Conservation (phyloP, 2,113 vertebrate genomes). For the Phaetusa simplex region DNA sequence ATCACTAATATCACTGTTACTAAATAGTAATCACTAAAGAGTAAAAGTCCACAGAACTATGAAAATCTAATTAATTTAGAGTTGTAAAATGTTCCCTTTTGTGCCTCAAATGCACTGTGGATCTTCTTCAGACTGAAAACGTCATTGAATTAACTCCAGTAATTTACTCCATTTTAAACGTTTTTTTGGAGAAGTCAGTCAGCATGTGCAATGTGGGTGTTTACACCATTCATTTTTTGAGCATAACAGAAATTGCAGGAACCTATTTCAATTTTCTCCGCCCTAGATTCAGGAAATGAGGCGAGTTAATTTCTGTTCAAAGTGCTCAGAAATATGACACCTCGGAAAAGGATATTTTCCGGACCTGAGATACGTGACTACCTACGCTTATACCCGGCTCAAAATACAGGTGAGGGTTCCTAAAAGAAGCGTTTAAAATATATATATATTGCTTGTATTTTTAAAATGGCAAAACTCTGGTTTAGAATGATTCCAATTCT, state of each 20-base stretch:
- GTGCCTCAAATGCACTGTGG: background rate
- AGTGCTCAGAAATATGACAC: background rate
- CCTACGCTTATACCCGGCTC: background rate
- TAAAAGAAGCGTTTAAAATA: background rate
- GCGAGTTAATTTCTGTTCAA: background rate
- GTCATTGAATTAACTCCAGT: background rate
- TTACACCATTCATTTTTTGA: constrained; percentile 5
- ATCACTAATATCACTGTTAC: no score
- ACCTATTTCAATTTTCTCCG: constrained; percentile 17
- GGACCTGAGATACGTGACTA: background rate
- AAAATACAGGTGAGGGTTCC: background rate
- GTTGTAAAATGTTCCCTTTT: background rate
- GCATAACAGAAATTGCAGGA: background rate
- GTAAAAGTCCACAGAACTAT: background rate
- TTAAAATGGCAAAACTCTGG: background rate
- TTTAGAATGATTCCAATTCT: background rate
- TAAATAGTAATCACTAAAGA: background rate
- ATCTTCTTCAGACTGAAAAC: background rate
- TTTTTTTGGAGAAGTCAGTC: background rate
- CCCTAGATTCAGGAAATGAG: constrained; percentile 29
- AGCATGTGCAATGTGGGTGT: constrained; percentile 35
- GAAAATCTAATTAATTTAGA: background rate
- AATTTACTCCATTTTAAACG: background rate
- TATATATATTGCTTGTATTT: background rate
- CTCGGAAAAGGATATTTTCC: background rate